A percentile compares a stretch with the other conserved stretches of the same genome.
Evolutionary conservation across 2,888 invertebrate genomes (phyloP).

Genomic region (Therioaphis trifolii): DNA sequence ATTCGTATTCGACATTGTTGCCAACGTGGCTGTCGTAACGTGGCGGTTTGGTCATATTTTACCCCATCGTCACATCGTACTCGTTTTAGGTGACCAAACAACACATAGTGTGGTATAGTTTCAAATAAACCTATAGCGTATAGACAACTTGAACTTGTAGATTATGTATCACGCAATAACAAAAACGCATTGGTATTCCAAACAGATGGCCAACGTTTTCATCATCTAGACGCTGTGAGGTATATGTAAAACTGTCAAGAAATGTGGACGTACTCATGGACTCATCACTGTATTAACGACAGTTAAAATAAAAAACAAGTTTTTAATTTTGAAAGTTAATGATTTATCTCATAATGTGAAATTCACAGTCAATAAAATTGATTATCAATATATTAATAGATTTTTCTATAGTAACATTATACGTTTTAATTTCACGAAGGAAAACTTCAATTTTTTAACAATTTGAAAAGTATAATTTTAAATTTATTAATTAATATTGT

Average conservation of each 20-base stretch:
- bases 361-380: too few species aligned
- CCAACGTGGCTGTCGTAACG: slow-evolving; percentile 10
- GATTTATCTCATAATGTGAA: too few species aligned
- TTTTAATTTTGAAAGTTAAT: too few species aligned
- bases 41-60: not conserved
- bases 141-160: not conserved
- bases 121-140: not conserved
- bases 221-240: not conserved
- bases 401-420: too few species aligned
- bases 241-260: not conserved
- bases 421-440: too few species aligned
- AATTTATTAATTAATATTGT: too few species aligned
- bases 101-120: not conserved
- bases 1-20: slow-evolving; percentile 43
- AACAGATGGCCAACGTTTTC: slow-evolving; percentile 13
- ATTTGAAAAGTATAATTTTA: too few species aligned
- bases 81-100: not conserved
- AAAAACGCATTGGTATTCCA: not conserved
- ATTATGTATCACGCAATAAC: too few species aligned
- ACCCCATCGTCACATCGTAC: not conserved
- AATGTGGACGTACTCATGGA: not conserved
- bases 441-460: too few species aligned
- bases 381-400: too few species aligned
- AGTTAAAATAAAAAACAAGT: too few species aligned
- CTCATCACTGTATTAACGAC: too few species aligned